Evolutionary conservation across 2,113 vertebrate genomes (phyloP).

Genomic region (Uria aalge): DNA sequence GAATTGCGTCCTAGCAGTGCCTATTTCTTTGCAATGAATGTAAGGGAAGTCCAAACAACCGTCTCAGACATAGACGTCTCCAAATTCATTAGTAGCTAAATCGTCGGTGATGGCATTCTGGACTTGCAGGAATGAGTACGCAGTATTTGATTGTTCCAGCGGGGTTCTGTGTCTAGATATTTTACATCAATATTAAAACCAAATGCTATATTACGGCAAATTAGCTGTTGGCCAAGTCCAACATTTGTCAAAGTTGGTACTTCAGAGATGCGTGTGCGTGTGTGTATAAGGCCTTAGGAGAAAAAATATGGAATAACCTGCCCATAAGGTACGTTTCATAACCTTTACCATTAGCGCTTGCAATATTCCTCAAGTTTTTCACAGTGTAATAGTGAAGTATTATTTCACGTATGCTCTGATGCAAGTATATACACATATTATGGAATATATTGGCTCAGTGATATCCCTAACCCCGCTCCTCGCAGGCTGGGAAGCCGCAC

Average conservation of each 20-base stretch:
- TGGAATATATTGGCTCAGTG: background rate
- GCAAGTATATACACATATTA: background rate
- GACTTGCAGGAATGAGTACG: background rate
- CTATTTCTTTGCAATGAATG: background rate
- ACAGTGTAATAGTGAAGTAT: background rate
- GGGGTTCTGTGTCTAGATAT: background rate
- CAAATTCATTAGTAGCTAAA: background rate
- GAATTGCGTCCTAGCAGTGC: background rate
- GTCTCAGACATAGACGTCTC: background rate
- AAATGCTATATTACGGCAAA: background rate
- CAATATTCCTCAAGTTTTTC: background rate
- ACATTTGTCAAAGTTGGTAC: background rate
- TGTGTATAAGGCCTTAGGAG: background rate
- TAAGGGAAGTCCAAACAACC: background rate
- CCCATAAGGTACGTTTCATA: background rate
- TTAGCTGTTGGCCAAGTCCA: background rate
- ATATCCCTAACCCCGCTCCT: background rate
- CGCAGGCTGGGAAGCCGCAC: background rate
- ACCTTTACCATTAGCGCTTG: background rate
- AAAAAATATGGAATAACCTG: background rate
- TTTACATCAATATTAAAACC: background rate
- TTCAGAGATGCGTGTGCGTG: background rate
- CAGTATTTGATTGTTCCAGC: background rate
- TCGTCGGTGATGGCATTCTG: background rate
- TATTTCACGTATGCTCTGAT: background rate